Evolutionary conservation across 2,113 vertebrate species (phyloP).

Genomic region (Perognathus longimembris): DNA sequence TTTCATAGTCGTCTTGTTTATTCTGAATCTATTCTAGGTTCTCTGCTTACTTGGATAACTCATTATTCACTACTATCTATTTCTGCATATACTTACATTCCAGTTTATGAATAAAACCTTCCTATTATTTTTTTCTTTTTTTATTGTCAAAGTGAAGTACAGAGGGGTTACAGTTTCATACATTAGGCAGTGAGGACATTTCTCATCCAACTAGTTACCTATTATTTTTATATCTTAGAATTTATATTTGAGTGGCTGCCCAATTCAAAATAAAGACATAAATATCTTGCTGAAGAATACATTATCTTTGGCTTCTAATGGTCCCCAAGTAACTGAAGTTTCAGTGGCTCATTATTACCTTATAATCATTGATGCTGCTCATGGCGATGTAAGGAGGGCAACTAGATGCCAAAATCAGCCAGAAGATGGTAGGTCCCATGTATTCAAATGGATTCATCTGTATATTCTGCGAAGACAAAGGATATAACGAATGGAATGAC

Average conservation of each 20-base stretch:
- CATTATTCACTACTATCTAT: neutral
- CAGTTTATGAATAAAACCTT: neutral
- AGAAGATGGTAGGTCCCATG: neutral
- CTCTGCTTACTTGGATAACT: neutral
- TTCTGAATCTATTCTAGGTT: neutral
- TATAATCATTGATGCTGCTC: constrained; percentile 90
- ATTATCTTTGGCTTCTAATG: neutral
- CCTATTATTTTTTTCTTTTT: neutral
- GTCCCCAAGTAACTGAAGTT: neutral
- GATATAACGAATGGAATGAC: neutral
- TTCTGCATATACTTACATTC: neutral
- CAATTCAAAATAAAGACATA: neutral
- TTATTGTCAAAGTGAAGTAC: no score
- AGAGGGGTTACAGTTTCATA: no score
- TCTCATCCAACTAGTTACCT: no score
- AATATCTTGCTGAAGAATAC: neutral
- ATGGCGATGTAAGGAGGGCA: constrained; percentile 92
- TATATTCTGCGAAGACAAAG: constrained; percentile 9
- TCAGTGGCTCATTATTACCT: constrained; percentile 82
- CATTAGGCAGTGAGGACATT: no score
- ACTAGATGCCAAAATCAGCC: constrained; percentile 76
- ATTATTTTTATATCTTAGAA: neutral
- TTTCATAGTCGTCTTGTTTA: neutral
- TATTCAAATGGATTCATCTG: rapidly evolving
- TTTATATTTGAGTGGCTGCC: neutral